phyloP scores from a whole-genome alignment of 2,797 vertebrate species.

The Sebastes aleutianus region DNA sequence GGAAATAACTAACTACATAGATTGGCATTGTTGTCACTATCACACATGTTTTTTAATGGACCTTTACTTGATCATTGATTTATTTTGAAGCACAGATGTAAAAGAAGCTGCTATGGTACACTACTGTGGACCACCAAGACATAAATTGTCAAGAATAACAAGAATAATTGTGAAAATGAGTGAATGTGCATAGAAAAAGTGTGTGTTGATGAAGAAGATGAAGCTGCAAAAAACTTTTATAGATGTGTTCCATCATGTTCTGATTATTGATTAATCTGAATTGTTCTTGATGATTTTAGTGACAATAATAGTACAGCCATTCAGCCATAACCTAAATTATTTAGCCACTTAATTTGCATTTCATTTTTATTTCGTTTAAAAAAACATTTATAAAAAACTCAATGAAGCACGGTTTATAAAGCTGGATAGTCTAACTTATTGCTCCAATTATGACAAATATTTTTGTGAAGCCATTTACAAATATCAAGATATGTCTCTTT shows the following conservation, averaged over 20 bases:
- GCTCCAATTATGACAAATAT: not conserved
- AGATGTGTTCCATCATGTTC: not conserved
- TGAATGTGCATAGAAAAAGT: not conserved
- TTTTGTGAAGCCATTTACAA: not conserved
- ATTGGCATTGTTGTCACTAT: too few species aligned
- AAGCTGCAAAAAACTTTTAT: not conserved
- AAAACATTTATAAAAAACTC: not conserved
- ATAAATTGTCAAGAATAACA: not conserved
- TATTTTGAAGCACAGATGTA: too few species aligned
- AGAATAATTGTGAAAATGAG: not conserved
- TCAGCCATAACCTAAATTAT: not conserved
- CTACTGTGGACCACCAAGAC: not conserved
- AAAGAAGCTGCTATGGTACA: accelerated
- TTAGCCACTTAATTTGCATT: not conserved
- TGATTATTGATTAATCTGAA: not conserved
- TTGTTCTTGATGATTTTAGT: not conserved
- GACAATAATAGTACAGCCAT: not conserved
- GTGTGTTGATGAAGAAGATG: not conserved
- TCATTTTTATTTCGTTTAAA: not conserved
- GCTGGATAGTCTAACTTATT: not conserved
- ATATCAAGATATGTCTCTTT: not conserved
- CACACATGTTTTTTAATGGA: too few species aligned
- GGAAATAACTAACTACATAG: accelerated
- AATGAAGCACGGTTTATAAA: not conserved
- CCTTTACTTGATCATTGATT: too few species aligned